Evolutionary conservation across 2,888 invertebrate genomes (phyloP), one percentile per base, ranked within the genome.

Genomic region (Palloptera scutellata): DNA sequence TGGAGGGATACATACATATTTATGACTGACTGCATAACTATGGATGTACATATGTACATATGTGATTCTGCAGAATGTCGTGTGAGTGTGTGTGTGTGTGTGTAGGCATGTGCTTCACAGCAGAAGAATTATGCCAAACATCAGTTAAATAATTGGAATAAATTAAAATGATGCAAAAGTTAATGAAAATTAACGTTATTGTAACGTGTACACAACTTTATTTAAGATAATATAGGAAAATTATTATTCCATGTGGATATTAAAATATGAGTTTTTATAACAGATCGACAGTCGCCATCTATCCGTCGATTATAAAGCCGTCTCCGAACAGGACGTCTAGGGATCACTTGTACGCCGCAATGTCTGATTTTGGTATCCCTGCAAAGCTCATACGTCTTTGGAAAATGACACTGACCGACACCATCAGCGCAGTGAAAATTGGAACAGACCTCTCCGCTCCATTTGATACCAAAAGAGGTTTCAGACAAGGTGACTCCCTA

Each of bases 151-250:
- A 40, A 41, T n/a, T 57, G 40, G 40, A 30, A 15, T 13, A 12
- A 57, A 57, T 40, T 57, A 6, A 57, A 57, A 57, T 57, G 20
- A 57, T 57, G 30, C 57, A 40, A 57, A 10, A 41, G 41, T 57
- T 57, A 57, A 57, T 57, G 57, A 40, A 57, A 40, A 57, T 57
- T 57, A 57, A 57, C 40, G 30, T 30, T 30, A 30, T 41, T 57
- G 57, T 40, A 12, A 11, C 40, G 20, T 54, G 40, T 55, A 12
- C 9, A 8, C 30, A 13, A n/a, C 30, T 30, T 30, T 6, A 30
- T 4, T 57, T 30, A 13, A 43, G 17, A 45, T n/a, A 11, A 45
- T 59, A 10, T 19, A 58, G 20, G 45, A 1, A 59, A 61, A 70
- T 59, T 30, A n/a, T n/a, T n/a, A n/a, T 30, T 6, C 30, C 30